These are phyloP conservation scores for Atrina japonica DNA, from an alignment of 2,888 invertebrate species.

Conservation along the genomic window DNA sequence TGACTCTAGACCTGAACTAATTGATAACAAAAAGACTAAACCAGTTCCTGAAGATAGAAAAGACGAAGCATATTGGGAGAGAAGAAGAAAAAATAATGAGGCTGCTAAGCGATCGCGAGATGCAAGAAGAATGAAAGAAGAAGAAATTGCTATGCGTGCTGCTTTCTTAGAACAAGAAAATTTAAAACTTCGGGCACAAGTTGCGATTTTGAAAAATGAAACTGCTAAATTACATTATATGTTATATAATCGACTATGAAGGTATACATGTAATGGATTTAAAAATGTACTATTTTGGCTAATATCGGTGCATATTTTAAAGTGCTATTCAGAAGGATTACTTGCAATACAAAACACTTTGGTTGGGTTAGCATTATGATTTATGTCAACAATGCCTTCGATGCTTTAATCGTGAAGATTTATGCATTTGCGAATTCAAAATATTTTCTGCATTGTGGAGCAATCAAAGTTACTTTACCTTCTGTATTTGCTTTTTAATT, in stretches of 20 bases:
- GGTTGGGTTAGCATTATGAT: too few species aligned
- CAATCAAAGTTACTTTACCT: too few species aligned
- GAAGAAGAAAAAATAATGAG: constrained; percentile 74
- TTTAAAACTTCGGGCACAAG: constrained; percentile 71
- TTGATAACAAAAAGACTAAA: constrained; percentile 57
- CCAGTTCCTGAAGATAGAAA: constrained; percentile 70
- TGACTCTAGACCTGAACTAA: constrained; percentile 57
- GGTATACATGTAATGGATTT: too few species aligned
- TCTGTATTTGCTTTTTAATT: too few species aligned
- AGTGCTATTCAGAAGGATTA: too few species aligned
- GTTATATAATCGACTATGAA: constrained; percentile 69
- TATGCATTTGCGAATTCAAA: too few species aligned
- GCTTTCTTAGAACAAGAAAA: constrained; percentile 74
- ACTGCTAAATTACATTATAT: constrained; percentile 74
- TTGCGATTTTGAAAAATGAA: constrained; percentile 73
- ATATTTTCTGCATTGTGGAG: too few species aligned
- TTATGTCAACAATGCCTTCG: too few species aligned
- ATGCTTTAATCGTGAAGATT: too few species aligned
- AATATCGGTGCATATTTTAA: too few species aligned
- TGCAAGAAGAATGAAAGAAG: constrained; percentile 69
- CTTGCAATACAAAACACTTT: too few species aligned
- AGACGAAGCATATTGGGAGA: constrained; percentile 72
- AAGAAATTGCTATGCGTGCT: constrained; percentile 73
- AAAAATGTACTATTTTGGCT: too few species aligned
- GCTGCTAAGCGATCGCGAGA: constrained; percentile 74